Evolutionary conservation across 2,113 vertebrate genomes (phyloP).

Genomic region (Callospermophilus lateralis): DNA sequence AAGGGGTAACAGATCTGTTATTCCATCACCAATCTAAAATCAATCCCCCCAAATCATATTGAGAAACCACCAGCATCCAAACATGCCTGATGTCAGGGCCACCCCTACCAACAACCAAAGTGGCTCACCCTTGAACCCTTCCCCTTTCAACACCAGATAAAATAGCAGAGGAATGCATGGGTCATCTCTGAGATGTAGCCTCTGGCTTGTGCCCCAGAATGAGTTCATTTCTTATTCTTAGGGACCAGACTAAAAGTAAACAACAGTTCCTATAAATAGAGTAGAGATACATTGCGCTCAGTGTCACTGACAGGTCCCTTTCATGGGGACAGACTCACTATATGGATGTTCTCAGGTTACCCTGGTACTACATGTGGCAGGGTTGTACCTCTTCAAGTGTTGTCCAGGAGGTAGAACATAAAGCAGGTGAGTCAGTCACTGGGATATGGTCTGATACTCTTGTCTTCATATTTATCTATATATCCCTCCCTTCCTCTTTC

Average conservation of each 20-base stretch:
- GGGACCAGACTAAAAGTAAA: constrained; percentile 85
- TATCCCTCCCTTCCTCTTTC: too few relatives aligned
- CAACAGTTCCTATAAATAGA: constrained; percentile 86
- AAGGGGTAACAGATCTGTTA: neutral
- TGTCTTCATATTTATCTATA: too few relatives aligned
- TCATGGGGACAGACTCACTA: constrained; percentile 57
- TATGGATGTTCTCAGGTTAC: constrained; percentile 61
- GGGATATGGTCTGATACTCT: neutral
- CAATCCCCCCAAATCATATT: neutral
- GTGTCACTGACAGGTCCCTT: constrained; percentile 80
- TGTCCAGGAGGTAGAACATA: neutral
- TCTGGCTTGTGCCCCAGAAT: constrained; percentile 82
- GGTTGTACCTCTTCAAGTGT: neutral
- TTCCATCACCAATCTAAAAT: constrained; percentile 34
- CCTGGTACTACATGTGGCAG: neutral
- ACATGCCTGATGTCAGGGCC: neutral
- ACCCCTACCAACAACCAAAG: neutral
- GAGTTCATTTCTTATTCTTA: constrained; percentile 88
- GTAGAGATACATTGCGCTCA: constrained; percentile 70
- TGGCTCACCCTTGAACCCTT: constrained; percentile 31
- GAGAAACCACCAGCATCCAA: neutral
- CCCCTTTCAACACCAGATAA: constrained; percentile 34
- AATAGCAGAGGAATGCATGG: constrained; percentile 65
- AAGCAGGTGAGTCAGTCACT: neutral
- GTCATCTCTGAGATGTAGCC: constrained; percentile 60